These are phyloP conservation scores for Ceratina japonica DNA, from an alignment of 1,140 invertebrate species.

Conservation along the genomic window DNA sequence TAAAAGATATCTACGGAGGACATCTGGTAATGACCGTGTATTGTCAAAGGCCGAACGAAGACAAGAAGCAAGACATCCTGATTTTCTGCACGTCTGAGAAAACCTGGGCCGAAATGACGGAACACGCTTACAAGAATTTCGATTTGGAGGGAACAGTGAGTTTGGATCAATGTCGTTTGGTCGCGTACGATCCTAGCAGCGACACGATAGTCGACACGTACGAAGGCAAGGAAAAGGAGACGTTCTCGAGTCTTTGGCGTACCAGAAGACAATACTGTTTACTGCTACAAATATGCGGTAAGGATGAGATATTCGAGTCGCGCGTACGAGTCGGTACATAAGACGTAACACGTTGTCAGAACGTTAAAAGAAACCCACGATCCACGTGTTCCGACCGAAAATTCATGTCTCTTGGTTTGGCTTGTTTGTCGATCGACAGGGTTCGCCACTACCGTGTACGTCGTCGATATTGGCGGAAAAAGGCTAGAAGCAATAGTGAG, in stretches of 20 bases:
- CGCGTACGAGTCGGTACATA: constrained; percentile 81
- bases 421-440: constrained; percentile 65
- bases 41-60: constrained; percentile 82
- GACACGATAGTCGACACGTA: constrained; percentile 87
- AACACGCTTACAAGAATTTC: constrained; percentile 82
- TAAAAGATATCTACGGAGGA: constrained; percentile 84
- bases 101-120: constrained; percentile 81
- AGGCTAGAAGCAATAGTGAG: constrained; percentile 83
- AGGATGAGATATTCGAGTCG: constrained; percentile 83
- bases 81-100: constrained; percentile 81
- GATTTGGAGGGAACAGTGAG: constrained; percentile 82
- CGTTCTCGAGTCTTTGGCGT: constrained; percentile 79
- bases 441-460: constrained; percentile 83
- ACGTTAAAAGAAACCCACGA: too few relatives aligned
- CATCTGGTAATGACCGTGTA: constrained; percentile 82
- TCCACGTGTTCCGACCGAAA: too few relatives aligned
- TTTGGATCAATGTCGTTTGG: constrained; percentile 85
- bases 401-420: neutral
- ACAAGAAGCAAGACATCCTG: constrained; percentile 79
- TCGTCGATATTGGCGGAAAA: constrained; percentile 81
- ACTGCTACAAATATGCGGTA: constrained; percentile 84
- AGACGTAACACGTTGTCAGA: neutral
- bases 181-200: constrained; percentile 85
- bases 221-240: constrained; percentile 81
- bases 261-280: constrained; percentile 79